Evolutionary conservation across 2,113 vertebrate species (phyloP), one percentile per base, ranked within the genome.

Genomic region (rat (Rattus norvegicus)): DNA sequence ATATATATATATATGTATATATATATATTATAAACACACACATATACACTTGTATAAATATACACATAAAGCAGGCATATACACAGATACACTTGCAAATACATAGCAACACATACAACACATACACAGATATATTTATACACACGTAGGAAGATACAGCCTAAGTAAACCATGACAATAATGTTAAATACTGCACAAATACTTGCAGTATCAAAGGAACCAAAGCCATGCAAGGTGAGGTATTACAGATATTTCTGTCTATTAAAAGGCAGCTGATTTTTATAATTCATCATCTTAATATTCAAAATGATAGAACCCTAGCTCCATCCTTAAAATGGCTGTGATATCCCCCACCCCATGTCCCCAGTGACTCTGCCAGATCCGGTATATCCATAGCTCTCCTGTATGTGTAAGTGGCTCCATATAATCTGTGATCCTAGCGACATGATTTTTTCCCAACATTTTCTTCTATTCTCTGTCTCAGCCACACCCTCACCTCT

Each of bases 171-270:
- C 13, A 52, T 2, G 39, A 12, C 83, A n/a, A 93, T 72, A 90
- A 24, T 81, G 39, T 24, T 43, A 43, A 43, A 43, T 43, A 43
- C 43, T 43, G 43, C 43, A 43, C 47, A 76, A 56, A 75, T 88
- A 28, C 5, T 97, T 94, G 96, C 54, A 91, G 93, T 93, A 92
- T 91, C 4, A 94, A 20, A 39, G 14, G n/a, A 65, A 81, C 14
- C 92, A 61, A 84, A 91, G 24, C 0, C n/a, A 26, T 36, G 0
- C 63, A 86, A 79, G 75, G 63, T 65, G 4, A 92, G 80, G 14
- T 77, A 72, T 69, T 73, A 65, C 12, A 13, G 9, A 28, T 43
- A 72, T 72, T 90, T 36, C 52, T 20, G 10, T 72, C 43, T 10
- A 72, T 14, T n/a, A 88, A 36, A 90, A 13, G 52, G 59, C 84